A percentile compares a stretch with the other conserved stretches of the same genome.
These are phyloP conservation scores for Limnothrissa miodon DNA, from an alignment of 2,113 vertebrate genomes.

Conservation along the genomic window DNA sequence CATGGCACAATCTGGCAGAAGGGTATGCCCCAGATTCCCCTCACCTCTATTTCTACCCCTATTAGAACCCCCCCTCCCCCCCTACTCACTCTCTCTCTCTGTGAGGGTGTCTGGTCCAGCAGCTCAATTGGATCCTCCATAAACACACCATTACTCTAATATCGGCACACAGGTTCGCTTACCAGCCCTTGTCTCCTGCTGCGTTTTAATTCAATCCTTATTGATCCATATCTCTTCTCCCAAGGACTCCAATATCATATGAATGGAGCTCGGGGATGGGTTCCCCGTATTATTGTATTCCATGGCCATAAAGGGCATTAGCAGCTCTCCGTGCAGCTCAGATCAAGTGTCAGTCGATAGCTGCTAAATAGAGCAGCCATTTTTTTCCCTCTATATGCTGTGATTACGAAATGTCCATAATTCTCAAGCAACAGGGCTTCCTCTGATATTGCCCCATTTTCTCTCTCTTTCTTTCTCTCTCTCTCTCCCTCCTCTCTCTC, in stretches of 20 bases:
- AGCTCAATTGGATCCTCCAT: constrained; percentile 40
- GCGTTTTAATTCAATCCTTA: constrained; percentile 72
- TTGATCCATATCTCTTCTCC: constrained; percentile 71
- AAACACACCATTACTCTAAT: constrained; percentile 50
- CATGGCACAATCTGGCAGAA: neutral
- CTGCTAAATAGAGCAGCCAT: constrained; percentile 54
- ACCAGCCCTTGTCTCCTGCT: constrained; percentile 66
- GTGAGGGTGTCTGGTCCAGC: constrained; percentile 27
- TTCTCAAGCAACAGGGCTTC: constrained; percentile 43
- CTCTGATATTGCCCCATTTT: constrained; percentile 26
- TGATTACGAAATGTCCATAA: constrained; percentile 53
- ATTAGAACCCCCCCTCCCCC: neutral
- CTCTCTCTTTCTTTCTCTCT: constrained; percentile 22
- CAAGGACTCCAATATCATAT: constrained; percentile 73
- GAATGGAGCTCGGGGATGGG: constrained; percentile 63
- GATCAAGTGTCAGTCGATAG: constrained; percentile 73
- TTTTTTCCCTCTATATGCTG: constrained; percentile 37
- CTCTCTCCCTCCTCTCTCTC: constrained; percentile 8
- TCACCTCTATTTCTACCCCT: neutral
- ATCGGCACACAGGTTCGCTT: constrained; percentile 50
- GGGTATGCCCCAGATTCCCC: constrained; percentile 4
- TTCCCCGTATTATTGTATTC: constrained; percentile 71
- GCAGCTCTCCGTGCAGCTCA: constrained; percentile 66
- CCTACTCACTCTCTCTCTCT: neutral
- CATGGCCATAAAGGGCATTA: constrained; percentile 74